phyloP scores from a whole-genome alignment of 2,113 vertebrate genomes.

The Microcebus griseorufus region DNA sequence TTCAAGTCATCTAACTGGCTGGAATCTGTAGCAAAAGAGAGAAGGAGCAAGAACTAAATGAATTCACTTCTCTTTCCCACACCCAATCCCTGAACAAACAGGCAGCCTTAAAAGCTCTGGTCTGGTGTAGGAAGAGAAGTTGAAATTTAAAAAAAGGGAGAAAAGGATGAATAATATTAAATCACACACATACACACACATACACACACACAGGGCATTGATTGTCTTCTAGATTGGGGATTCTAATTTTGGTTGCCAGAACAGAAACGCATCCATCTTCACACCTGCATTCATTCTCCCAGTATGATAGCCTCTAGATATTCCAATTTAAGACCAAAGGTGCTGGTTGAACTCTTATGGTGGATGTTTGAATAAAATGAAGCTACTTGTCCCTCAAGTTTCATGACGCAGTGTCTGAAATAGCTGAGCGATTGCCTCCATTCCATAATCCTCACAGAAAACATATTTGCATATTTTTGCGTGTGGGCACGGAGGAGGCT shows the following conservation, averaged over 20 bases:
- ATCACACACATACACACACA: not conserved
- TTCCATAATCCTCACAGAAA: conserved; percentile 55
- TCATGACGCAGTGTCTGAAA: conserved; percentile 42
- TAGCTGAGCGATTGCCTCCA: conserved; percentile 44
- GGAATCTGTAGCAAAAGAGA: not conserved
- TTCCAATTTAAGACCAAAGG: conserved; percentile 40
- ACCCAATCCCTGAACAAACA: not conserved
- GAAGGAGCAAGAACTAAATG: conserved; percentile 19
- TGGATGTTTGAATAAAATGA: conserved; percentile 24
- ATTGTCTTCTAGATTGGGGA: not conserved
- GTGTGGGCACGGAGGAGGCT: conserved; percentile 56
- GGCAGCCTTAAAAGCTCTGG: not conserved
- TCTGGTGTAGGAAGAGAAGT: conserved; percentile 42
- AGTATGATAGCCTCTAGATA: not conserved
- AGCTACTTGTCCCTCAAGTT: not conserved
- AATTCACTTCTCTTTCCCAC: not conserved
- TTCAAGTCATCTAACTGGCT: not conserved
- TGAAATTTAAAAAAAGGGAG: not conserved
- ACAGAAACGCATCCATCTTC: not conserved
- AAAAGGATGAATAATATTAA: conserved; percentile 48
- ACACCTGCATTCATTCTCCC: not conserved
- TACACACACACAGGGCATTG: not conserved
- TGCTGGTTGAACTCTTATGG: not conserved
- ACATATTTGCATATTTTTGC: conserved; percentile 52
- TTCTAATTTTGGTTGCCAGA: not conserved